phyloP scores from a whole-genome alignment of 2,888 invertebrate genomes.

The Folsomia manolachei region DNA sequence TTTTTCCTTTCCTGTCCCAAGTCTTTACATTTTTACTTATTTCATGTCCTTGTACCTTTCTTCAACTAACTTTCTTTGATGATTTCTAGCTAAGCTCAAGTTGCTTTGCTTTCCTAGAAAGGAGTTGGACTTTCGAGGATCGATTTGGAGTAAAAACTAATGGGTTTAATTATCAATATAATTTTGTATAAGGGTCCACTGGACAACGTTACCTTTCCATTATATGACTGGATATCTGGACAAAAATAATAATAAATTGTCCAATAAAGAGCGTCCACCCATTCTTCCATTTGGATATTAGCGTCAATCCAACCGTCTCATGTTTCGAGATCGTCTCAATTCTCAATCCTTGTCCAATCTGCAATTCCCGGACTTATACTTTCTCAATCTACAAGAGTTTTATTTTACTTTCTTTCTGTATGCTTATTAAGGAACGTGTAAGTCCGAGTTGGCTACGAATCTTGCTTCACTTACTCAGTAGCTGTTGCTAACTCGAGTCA shows the following conservation, averaged over 20 bases:
- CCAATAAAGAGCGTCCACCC: slow-evolving; percentile 1
- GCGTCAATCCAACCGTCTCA: slow-evolving; percentile 9
- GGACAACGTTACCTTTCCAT: too few species aligned
- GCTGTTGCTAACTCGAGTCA: too few species aligned
- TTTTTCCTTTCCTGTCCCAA: background rate
- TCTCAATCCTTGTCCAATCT: background rate
- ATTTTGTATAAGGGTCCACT: too few species aligned
- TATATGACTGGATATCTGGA: background rate
- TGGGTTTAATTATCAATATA: slow-evolving; percentile 8
- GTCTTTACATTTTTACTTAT: background rate
- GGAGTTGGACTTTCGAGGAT: background rate
- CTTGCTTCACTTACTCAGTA: too few species aligned
- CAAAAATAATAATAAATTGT: slow-evolving; percentile 7
- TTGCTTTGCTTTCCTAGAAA: background rate
- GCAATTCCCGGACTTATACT: background rate
- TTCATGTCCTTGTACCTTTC: background rate
- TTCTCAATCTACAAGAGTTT: slow-evolving; percentile 11
- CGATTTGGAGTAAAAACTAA: slow-evolving; percentile 6
- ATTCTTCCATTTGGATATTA: slow-evolving; percentile 3
- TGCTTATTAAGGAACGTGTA: slow-evolving; percentile 12
- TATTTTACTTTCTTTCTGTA: slow-evolving; percentile 7
- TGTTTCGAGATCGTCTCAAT: slow-evolving; percentile 11
- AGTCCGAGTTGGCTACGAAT: too few species aligned
- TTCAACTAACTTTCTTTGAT: background rate
- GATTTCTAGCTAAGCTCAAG: too few species aligned